Evolutionary conservation across 2,113 vertebrate species (phyloP).

Genomic region (Trichomycterus rosablanca): DNA sequence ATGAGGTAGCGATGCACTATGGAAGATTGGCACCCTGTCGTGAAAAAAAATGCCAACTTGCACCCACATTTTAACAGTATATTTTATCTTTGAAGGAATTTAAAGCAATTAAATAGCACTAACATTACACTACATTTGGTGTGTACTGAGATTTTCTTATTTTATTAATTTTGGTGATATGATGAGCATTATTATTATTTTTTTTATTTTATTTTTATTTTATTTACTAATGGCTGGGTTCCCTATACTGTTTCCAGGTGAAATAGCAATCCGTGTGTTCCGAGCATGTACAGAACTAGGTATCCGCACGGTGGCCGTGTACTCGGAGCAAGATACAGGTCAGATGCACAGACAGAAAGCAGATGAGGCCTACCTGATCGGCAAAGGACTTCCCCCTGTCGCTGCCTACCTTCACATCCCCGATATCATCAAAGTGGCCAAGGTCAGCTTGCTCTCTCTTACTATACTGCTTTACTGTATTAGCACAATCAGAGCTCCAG

Average conservation of each 20-base stretch:
- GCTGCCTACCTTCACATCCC: constrained; percentile 86
- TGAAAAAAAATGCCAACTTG: too few species aligned
- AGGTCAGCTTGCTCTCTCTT: constrained; percentile 62
- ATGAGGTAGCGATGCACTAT: too few species aligned
- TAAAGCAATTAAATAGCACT: too few species aligned
- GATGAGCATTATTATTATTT: too few species aligned
- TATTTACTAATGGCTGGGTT: not conserved
- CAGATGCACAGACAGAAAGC: constrained; percentile 95
- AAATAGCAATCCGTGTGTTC: constrained; percentile 89
- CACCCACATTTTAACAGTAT: too few species aligned
- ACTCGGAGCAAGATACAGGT: constrained; percentile 83
- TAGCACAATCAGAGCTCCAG: too few species aligned
- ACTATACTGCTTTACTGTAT: not conserved
- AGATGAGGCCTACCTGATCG: constrained; percentile 88
- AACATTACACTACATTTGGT: too few species aligned
- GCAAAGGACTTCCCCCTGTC: constrained; percentile 80
- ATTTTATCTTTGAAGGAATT: too few species aligned
- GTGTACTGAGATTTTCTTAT: too few species aligned
- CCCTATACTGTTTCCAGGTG: constrained; percentile 62
- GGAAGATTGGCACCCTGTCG: too few species aligned
- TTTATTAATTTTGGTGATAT: too few species aligned
- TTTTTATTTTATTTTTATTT: not conserved
- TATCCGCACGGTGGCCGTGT: constrained; percentile 75
- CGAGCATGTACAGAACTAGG: constrained; percentile 88
- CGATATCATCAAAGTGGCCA: constrained; percentile 89